Evolutionary conservation across 2,113 vertebrate species (phyloP).

Genomic region (Melanocharis versteri): DNA sequence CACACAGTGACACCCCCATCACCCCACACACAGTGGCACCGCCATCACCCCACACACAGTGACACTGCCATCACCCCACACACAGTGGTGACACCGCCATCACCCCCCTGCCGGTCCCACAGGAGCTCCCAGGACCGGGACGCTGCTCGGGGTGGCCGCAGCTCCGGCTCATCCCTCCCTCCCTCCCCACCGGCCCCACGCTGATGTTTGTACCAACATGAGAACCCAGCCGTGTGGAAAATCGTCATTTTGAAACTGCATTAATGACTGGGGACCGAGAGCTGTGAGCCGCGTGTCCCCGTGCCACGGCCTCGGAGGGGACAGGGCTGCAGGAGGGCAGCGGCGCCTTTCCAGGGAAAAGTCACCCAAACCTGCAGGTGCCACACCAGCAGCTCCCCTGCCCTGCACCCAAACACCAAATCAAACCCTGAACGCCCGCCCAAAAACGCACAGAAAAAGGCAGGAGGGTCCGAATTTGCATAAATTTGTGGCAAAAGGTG

Average conservation of each 20-base stretch:
- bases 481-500: neutral
- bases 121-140: rapidly evolving
- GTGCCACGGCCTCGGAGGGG: neutral
- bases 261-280: neutral
- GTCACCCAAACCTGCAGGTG: neutral
- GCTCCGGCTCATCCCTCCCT: rapidly evolving
- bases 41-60: neutral
- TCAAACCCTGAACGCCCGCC: rapidly evolving
- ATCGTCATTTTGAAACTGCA: neutral
- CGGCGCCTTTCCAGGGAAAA: neutral
- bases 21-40: neutral
- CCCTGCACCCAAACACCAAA: neutral
- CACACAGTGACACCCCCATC: neutral
- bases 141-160: rapidly evolving
- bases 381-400: neutral
- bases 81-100: neutral
- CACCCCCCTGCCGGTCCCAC: rapidly evolving
- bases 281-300: neutral
- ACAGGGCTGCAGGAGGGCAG: neutral
- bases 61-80: neutral
- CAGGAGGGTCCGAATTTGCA: neutral
- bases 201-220: neutral
- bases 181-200: neutral
- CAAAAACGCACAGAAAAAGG: neutral
- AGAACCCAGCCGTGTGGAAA: neutral